Evolutionary conservation across 2,797 vertebrate genomes (phyloP).

Genomic region (Lutra lutra): DNA sequence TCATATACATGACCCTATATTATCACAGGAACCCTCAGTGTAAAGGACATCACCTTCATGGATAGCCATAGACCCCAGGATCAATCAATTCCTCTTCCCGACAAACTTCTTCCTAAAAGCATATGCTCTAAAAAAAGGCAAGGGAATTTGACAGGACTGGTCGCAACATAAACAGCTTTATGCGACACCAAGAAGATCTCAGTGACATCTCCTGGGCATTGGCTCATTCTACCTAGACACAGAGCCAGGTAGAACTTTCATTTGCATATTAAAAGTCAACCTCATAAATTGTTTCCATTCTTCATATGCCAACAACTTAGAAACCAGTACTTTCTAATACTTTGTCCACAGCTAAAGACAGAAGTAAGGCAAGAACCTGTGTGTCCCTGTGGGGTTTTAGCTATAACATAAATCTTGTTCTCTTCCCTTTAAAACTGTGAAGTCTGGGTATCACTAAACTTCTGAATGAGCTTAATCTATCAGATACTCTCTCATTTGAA

Average conservation of each 20-base stretch:
- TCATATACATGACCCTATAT: background rate
- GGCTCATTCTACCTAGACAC: background rate
- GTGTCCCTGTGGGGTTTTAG: background rate
- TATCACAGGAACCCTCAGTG: background rate
- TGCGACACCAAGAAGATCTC: background rate
- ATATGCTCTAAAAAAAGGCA: constrained; percentile 30
- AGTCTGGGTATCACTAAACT: background rate
- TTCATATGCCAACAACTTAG: background rate
- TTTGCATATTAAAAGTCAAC: background rate
- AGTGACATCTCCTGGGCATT: background rate
- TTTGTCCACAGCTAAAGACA: background rate
- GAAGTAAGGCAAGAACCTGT: background rate
- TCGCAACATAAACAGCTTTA: background rate
- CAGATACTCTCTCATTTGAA: background rate
- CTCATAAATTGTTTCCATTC: too few relatives aligned
- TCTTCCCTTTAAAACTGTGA: background rate
- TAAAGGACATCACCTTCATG: background rate
- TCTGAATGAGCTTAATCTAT: background rate
- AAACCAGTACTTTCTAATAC: background rate
- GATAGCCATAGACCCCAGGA: background rate
- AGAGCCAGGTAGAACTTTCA: background rate
- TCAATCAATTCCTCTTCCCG: background rate
- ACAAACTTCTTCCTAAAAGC: constrained; percentile 46
- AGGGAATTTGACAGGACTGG: background rate
- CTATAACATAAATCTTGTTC: background rate